These are phyloP conservation scores for Gadus chalcogrammus DNA, from an alignment of 2,113 vertebrate genomes.

Conservation along the genomic window DNA sequence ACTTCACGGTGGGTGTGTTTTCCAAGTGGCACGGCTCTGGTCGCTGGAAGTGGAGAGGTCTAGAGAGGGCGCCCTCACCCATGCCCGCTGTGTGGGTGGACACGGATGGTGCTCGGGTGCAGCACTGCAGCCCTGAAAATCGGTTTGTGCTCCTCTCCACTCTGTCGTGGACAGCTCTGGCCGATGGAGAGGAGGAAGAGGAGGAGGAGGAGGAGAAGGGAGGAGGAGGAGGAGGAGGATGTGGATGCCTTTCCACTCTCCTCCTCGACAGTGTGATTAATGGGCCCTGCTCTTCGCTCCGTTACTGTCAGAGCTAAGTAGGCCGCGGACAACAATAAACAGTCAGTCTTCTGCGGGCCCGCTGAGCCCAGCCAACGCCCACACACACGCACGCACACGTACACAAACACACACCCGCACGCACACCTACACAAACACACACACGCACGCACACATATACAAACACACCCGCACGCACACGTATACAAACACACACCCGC, in stretches of 20 bases:
- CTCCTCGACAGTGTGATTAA: conserved; percentile 72
- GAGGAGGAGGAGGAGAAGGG: too few relatives aligned
- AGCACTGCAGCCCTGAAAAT: conserved; percentile 47
- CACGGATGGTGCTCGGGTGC: conserved; percentile 41
- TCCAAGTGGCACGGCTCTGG: too few relatives aligned
- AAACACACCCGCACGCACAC: too few relatives aligned
- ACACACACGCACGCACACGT: too few relatives aligned
- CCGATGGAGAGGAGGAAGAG: conserved; percentile 16
- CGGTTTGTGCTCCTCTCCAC: conserved; percentile 56
- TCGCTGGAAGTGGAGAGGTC: too few relatives aligned
- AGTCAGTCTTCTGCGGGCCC: conserved; percentile 72
- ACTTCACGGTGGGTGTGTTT: too few relatives aligned
- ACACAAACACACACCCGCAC: too few relatives aligned
- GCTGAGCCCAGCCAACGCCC: too few relatives aligned
- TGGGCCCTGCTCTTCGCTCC: conserved; percentile 71
- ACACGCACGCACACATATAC: too few relatives aligned
- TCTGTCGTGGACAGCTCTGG: conserved; percentile 42
- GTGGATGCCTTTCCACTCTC: conserved; percentile 59
- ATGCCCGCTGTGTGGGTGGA: background rate
- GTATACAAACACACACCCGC: too few relatives aligned
- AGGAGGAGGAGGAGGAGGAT: conserved; percentile 22
- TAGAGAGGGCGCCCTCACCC: conserved; percentile 9
- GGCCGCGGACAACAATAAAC: conserved; percentile 77
- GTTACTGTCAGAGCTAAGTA: conserved; percentile 77
- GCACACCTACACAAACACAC: too few relatives aligned